Percentiles rank a stretch among this genome's conserved stretches.
phyloP scores from a whole-genome alignment of 2,797 vertebrate species.

The Champsocephalus gunnari region DNA sequence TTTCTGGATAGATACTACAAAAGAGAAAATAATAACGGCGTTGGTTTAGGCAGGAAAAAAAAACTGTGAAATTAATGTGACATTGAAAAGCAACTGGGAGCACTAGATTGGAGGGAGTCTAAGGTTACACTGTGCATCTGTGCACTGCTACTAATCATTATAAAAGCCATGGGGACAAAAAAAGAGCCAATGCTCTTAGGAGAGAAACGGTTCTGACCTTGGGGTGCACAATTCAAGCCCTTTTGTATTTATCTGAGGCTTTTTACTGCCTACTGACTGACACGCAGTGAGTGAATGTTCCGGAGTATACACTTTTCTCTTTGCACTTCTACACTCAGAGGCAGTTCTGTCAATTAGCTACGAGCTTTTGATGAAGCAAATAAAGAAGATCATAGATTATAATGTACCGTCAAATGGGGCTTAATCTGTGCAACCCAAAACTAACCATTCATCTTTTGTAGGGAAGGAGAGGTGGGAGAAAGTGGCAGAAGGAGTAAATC shows the following conservation, averaged over 20 bases:
- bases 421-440: slow-evolving; percentile 78
- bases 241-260: slow-evolving; percentile 75
- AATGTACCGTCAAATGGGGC: slow-evolving; percentile 56
- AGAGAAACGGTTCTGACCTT: slow-evolving; percentile 79
- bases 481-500: slow-evolving; percentile 75
- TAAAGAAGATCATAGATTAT: slow-evolving; percentile 32
- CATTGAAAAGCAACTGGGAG: slow-evolving; percentile 81
- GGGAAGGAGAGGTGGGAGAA: slow-evolving; percentile 44
- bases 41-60: slow-evolving; percentile 82
- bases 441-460: slow-evolving; percentile 57
- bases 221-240: slow-evolving; percentile 82
- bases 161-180: slow-evolving; percentile 76
- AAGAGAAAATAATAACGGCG: slow-evolving; percentile 91
- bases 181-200: slow-evolving; percentile 76
- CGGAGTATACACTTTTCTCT: slow-evolving; percentile 54
- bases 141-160: slow-evolving; percentile 78
- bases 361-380: slow-evolving; percentile 55
- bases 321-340: slow-evolving; percentile 47
- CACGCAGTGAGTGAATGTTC: slow-evolving; percentile 60
- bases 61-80: slow-evolving; percentile 72
- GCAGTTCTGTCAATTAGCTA: slow-evolving; percentile 42
- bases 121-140: slow-evolving; percentile 68
- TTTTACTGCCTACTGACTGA: slow-evolving; percentile 72
- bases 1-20: slow-evolving; percentile 99
- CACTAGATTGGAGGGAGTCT: slow-evolving; percentile 71